Evolutionary conservation across 1,140 invertebrate genomes (phyloP).

Genomic region (Drosophila repleta): DNA sequence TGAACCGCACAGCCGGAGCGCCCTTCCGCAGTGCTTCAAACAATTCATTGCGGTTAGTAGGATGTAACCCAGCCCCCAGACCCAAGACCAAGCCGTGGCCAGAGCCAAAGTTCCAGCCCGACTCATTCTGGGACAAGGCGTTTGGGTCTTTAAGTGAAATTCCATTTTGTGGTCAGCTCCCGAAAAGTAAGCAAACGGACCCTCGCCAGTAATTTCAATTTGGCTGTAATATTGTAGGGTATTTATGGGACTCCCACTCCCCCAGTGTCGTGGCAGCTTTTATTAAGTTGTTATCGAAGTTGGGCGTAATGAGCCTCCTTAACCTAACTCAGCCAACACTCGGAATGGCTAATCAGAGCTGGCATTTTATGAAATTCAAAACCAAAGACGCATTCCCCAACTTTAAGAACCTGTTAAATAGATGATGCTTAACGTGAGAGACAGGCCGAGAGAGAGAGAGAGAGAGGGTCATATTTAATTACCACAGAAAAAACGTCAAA

Average conservation of each 20-base stretch:
- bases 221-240: not conserved
- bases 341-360: conserved; percentile 70
- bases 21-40: conserved; percentile 41
- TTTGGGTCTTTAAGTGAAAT: conserved; percentile 61
- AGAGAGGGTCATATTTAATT: conserved; percentile 70
- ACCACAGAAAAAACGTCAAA: conserved; percentile 66
- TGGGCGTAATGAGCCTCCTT: conserved; percentile 52
- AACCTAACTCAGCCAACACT: conserved; percentile 45
- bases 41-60: conserved; percentile 71
- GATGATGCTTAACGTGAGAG: conserved; percentile 19
- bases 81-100: not conserved
- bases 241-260: not conserved
- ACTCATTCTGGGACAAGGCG: not conserved
- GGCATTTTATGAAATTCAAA: conserved; percentile 71
- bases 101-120: not conserved
- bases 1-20: conserved; percentile 48
- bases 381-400: conserved; percentile 24
- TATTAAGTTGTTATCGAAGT: conserved; percentile 61
- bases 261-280: conserved; percentile 25
- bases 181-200: conserved; percentile 45
- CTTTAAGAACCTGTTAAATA: conserved; percentile 62
- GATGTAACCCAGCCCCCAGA: not conserved
- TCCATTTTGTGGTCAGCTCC: conserved; percentile 39
- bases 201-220: conserved; percentile 73
- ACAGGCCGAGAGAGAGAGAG: conserved; percentile 30